Base-by-base conservation (phyloP, 2,888 invertebrate species). In the Orthosia incerta region DNA sequence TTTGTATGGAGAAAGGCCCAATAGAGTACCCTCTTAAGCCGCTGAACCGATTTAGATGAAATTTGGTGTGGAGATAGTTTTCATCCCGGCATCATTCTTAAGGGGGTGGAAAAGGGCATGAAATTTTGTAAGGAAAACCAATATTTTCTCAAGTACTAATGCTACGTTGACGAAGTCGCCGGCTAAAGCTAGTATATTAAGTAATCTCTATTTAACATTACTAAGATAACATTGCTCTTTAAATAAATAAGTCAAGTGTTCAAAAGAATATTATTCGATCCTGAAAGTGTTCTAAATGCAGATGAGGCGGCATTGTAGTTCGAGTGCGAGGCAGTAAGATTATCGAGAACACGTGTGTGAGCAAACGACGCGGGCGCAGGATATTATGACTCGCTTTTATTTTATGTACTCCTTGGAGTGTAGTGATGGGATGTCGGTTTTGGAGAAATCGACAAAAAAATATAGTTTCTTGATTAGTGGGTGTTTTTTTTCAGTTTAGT, bases 301-400 rank as follows among this genome's bases (percentile, higher is more conserved):
- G 83, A 88, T 86, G 82, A 86, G 74, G 79, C 78, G 69, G 81
- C 74, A 80, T 86, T 88, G 87, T 86, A 86, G 75, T 78, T 82
- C 71, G 77, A 76, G 67, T 78, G 84, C 71, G 77, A 76, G 65
- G 68, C 85, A 76, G 80, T 60, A 77, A 82, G 85, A 80, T 87
- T 83, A 82, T 86, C 80, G 83, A 81, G 88, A 72, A 89, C 93
- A 93, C 92, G 93, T 86, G 86, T 86, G 86, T 71, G 71, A 77
- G 93, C 83, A 79, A 82, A 67, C 84, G 83, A 80, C 90, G 84
- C 86, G 76, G 80, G 87, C 87, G 87, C 91, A 94, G 95, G 95
- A 95, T 95, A 95, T 95, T 94, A 94, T 93, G 94, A 92, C 94
- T 88, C 90, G 91, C 92, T 94, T 93, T 94, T 93, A 94, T 94